Percentiles rank a stretch among this genome's conserved stretches.
Conservation (phyloP, 2,888 invertebrate genomes). For the Bedellia somnulentella region DNA sequence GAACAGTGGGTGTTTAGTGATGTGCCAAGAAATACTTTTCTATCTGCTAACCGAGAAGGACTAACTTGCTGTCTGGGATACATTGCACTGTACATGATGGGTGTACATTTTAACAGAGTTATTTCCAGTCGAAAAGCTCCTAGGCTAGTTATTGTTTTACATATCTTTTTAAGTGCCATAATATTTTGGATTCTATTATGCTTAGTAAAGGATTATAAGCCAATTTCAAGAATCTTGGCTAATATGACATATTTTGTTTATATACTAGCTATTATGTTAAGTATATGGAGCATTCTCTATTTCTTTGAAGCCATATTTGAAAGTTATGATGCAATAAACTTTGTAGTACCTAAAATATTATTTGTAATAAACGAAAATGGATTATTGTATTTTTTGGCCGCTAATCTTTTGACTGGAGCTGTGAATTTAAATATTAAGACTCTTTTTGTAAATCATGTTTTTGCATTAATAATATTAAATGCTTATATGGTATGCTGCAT, state of each 20-base stretch:
- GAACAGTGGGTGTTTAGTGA: conserved; percentile 71
- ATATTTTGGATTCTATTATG: conserved; percentile 42
- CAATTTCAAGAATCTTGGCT: conserved; percentile 77
- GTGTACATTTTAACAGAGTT: conserved; percentile 65
- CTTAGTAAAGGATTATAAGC: conserved; percentile 46
- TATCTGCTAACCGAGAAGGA: conserved; percentile 91
- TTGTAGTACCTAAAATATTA: conserved; percentile 58
- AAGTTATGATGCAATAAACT: conserved; percentile 15
- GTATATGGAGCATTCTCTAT: conserved; percentile 56
- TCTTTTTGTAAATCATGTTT: conserved; percentile 30
- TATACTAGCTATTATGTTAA: conserved; percentile 67
- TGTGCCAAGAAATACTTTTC: conserved; percentile 56
- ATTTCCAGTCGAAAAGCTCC: conserved; percentile 16
- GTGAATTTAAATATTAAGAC: conserved; percentile 76
- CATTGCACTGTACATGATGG: conserved; percentile 77
- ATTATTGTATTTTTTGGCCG: conserved; percentile 77
- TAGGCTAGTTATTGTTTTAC: not conserved
- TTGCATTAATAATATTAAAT: conserved; percentile 56
- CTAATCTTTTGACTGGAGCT: conserved; percentile 83
- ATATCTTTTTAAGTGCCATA: not conserved
- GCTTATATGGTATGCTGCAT: conserved; percentile 59
- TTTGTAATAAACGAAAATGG: conserved; percentile 80
- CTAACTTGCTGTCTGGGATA: conserved; percentile 84
- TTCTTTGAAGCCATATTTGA: conserved; percentile 53
- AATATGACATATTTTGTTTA: conserved; percentile 82